Evolutionary conservation across 2,797 vertebrate genomes (phyloP), one percentile per base, ranked within the genome.

Genomic region (Acanthornis magna): DNA sequence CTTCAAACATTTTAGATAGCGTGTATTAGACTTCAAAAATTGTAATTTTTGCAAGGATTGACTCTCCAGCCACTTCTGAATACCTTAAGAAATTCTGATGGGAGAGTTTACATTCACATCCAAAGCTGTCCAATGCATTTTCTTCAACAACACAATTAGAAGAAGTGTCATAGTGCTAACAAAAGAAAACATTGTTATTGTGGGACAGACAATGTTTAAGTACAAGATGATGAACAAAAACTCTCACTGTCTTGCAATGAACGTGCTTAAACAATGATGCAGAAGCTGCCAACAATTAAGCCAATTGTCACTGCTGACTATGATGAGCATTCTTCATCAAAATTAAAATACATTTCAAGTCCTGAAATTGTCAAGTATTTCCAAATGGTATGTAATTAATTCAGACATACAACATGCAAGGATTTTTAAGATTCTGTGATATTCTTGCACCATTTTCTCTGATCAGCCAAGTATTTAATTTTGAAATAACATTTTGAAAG

Each of bases 251-350:
- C 62, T 95, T 84, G 58, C 68, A 67, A 48, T 48, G 62, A 91
- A 45, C 7, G 0, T 30, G 21, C 48, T 79, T 83, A 58, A 94
- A 61, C 0, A 1, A 72, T 0, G 2, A 89, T 70, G 85, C 70
- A 94, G 66, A 80, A 91, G 82, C 85, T 93, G 73, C 78, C 72
- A 93, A 75, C 62, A 86, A 86, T 93, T 88, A 93, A 38, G 36
- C 13, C 65, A 91, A 72, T 66, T 93, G 78, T 93, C 67, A 88
- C 48, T 71, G 71, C 27, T 38, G 74, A 51, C 40, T 85, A 19
- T 22, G 47, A 93, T 42, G 25, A 87, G 66, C 48, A 85, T 48
- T 88, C 79, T 91, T 94, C 73, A 93, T 53, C 36, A 66, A 58
- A 92, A 95, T 91, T 89, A 83, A 89, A 89, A 92, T 43, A 65